These are phyloP conservation scores for Caenorhabditis zanzibari DNA, from an alignment of 2,888 invertebrate species.

Conservation along the genomic window DNA sequence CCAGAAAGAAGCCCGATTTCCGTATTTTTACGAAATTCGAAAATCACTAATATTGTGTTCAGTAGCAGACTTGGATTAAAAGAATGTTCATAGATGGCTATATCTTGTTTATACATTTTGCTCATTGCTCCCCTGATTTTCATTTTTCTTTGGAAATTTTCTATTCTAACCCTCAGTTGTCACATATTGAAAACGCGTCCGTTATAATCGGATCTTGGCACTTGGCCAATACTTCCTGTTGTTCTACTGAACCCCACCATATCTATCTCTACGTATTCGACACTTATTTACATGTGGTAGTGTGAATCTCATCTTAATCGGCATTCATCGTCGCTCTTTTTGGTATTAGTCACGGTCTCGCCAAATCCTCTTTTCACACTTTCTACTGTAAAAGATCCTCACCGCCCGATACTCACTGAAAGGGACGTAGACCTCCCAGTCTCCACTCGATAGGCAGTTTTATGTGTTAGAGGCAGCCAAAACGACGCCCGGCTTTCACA, in stretches of 20 bases:
- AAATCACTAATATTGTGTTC: conserved; percentile 35
- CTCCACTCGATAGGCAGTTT: conserved; percentile 25
- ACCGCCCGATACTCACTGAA: conserved; percentile 15
- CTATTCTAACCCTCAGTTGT: background rate
- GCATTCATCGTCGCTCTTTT: conserved; percentile 8
- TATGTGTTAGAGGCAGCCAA: conserved; percentile 20
- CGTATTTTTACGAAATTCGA: conserved; percentile 33
- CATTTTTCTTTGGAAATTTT: background rate
- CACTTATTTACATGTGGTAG: conserved; percentile 32
- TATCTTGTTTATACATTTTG: conserved; percentile 2
- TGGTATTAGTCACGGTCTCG: conserved; percentile 59
- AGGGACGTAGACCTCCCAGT: conserved; percentile 51
- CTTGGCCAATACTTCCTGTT: conserved; percentile 60
- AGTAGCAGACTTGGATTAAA: conserved; percentile 22
- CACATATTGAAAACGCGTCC: conserved; percentile 1
- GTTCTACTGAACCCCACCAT: conserved; percentile 47
- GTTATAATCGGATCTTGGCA: conserved; percentile 56
- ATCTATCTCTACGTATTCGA: background rate
- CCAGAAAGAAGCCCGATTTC: conserved; percentile 47
- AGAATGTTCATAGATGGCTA: conserved; percentile 11
- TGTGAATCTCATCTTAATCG: conserved; percentile 30
- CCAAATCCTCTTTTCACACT: conserved; percentile 61
- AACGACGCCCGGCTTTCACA: conserved; percentile 47
- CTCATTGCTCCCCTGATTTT: background rate
- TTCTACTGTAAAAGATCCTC: conserved; percentile 34